Percentiles rank a stretch among this genome's conserved stretches.
Evolutionary conservation across 2,113 vertebrate species (phyloP).

Genomic region (Charina bottae): DNA sequence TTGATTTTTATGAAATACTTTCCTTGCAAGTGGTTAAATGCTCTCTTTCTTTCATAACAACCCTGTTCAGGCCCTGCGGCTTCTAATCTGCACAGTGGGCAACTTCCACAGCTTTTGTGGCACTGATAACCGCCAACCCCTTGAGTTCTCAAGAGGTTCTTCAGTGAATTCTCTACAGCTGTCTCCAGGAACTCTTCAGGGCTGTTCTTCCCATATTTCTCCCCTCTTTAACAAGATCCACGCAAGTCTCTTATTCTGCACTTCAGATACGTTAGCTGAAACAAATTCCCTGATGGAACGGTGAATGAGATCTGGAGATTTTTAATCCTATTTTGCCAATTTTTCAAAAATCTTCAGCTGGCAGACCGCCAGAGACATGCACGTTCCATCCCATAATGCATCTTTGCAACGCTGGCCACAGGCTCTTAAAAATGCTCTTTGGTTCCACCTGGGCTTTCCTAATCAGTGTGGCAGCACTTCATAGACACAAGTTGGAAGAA

Average conservation of each 20-base stretch:
- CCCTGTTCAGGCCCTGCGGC: background rate
- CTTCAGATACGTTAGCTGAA: background rate
- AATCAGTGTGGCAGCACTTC: background rate
- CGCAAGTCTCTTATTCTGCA: background rate
- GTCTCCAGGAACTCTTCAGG: background rate
- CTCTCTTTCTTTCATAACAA: background rate
- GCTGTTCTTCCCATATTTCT: background rate
- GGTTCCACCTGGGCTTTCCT: background rate
- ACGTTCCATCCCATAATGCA: background rate
- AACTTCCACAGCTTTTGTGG: background rate
- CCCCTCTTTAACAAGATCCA: background rate
- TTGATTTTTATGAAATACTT: background rate
- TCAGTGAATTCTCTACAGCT: too few relatives aligned
- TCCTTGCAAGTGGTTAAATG: slow-evolving; percentile 22
- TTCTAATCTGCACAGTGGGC: background rate
- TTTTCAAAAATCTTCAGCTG: background rate
- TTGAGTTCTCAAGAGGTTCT: too few relatives aligned
- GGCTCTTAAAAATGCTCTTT: background rate
- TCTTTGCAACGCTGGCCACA: background rate
- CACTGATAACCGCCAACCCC: background rate
- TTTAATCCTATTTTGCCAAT: background rate
- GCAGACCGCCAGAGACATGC: background rate
- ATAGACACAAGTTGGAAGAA: background rate
- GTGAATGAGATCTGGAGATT: background rate
- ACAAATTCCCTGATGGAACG: background rate